phyloP scores from a whole-genome alignment of 2,113 vertebrate genomes.

The Athene cunicularia region DNA sequence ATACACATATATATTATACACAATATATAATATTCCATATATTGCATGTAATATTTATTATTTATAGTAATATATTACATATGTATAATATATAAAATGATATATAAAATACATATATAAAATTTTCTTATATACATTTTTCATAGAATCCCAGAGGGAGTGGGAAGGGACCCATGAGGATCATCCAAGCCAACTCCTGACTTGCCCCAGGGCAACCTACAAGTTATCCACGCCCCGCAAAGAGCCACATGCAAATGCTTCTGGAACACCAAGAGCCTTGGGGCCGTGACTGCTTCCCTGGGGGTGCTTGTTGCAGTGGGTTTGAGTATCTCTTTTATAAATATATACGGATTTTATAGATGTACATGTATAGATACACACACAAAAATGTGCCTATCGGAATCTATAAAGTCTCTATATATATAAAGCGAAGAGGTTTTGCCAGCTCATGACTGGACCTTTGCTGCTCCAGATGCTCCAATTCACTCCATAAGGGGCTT shows the following conservation, averaged over 20 bases:
- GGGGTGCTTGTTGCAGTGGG: background rate
- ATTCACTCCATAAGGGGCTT: rapidly evolving
- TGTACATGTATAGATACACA: background rate
- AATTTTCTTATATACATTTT: background rate
- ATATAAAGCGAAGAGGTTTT: background rate
- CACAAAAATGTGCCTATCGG: background rate
- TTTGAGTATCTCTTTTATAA: background rate
- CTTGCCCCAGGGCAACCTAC: background rate
- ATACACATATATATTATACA: too few species aligned
- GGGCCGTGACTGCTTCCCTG: background rate
- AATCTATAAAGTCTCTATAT: too few species aligned
- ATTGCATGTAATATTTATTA: too few species aligned
- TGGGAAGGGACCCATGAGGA: background rate
- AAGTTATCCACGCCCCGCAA: too few species aligned
- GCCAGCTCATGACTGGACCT: background rate
- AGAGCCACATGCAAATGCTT: rapidly evolving
- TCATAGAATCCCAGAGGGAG: rapidly evolving
- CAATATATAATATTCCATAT: too few species aligned
- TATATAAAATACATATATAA: too few species aligned
- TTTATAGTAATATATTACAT: too few species aligned
- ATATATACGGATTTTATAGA: background rate
- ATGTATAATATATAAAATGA: too few species aligned
- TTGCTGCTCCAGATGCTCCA: background rate
- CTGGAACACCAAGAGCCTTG: too few species aligned
- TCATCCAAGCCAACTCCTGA: background rate